Evolutionary conservation across 2,797 vertebrate genomes (phyloP).

Genomic region (Melanotaenia trifasciata): DNA sequence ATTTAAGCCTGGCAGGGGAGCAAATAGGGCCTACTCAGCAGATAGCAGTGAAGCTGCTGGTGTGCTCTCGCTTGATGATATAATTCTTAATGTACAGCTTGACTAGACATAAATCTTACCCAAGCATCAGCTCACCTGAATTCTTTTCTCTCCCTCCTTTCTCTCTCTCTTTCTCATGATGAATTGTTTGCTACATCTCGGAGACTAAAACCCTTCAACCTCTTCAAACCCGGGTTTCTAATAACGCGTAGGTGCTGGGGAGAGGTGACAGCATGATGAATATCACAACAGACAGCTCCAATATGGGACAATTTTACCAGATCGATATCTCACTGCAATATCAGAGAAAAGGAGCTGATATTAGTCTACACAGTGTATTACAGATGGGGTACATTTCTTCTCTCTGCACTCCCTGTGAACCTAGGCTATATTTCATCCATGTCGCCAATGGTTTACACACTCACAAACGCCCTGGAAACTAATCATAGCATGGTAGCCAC

Average conservation of each 20-base stretch:
- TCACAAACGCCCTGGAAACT: slow-evolving; percentile 87
- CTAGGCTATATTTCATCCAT: slow-evolving; percentile 94
- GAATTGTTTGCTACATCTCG: slow-evolving; percentile 97
- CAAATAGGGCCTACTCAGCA: slow-evolving; percentile 85
- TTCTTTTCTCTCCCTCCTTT: slow-evolving; percentile 67
- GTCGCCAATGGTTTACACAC: slow-evolving; percentile 89
- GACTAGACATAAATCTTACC: slow-evolving; percentile 86
- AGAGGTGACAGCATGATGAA: slow-evolving; percentile 99
- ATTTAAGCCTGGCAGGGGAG: slow-evolving; percentile 79
- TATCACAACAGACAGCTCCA: slow-evolving; percentile 99
- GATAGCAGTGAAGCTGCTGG: slow-evolving; percentile 72
- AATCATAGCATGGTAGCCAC: slow-evolving; percentile 86
- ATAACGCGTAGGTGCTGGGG: slow-evolving; percentile 96
- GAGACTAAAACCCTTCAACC: slow-evolving; percentile 96
- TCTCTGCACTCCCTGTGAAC: slow-evolving; percentile 94
- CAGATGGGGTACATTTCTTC: slow-evolving; percentile 99
- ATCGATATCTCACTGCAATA: slow-evolving; percentile 99
- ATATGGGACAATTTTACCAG: slow-evolving; percentile 99
- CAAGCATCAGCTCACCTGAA: slow-evolving; percentile 86
- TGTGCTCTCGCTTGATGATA: slow-evolving; percentile 84
- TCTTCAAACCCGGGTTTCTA: slow-evolving; percentile 98
- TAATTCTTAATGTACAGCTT: slow-evolving; percentile 86
- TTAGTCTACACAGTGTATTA: slow-evolving; percentile 99
- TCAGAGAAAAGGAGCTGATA: slow-evolving; percentile 99
- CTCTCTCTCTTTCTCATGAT: slow-evolving; percentile 78